Evolutionary conservation across 2,888 invertebrate genomes (phyloP).

Genomic region (Neuroscelio doddi): DNA sequence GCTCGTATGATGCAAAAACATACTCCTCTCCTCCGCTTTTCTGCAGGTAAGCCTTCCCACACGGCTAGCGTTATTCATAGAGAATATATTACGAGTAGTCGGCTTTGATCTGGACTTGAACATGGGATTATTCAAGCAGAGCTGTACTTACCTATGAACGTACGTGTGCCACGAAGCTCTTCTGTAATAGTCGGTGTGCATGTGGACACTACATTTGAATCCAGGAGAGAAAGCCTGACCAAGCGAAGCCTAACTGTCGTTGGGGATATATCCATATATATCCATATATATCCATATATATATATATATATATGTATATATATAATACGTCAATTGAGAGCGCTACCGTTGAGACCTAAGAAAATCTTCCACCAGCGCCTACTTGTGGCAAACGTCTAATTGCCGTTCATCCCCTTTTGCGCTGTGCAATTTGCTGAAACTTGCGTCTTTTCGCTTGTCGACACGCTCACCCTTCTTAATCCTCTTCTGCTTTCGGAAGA

Average conservation of each 20-base stretch:
- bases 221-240: conserved; percentile 49
- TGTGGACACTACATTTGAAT: conserved; percentile 22
- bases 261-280: too few relatives aligned
- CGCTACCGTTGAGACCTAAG: conserved; percentile 10
- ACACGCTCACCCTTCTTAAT: conserved; percentile 1
- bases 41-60: not conserved
- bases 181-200: conserved; percentile 12
- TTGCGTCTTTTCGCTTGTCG: conserved; percentile 2
- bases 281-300: too few relatives aligned
- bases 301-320: too few relatives aligned
- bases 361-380: conserved; percentile 10
- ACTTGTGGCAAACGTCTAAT: conserved; percentile 22
- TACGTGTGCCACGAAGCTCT: conserved; percentile 19
- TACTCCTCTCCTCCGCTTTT: not conserved
- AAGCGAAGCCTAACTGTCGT: too few relatives aligned
- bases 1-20: conserved; percentile 43
- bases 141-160: conserved; percentile 29
- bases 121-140: conserved; percentile 59
- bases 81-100: conserved; percentile 63
- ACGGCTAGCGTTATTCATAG: conserved; percentile 62
- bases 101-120: conserved; percentile 65
- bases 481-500: not conserved
- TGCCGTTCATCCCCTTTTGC: conserved; percentile 27
- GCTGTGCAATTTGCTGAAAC: conserved; percentile 13
- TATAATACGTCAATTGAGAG: conserved; percentile 16